Evolutionary conservation across 2,113 vertebrate species (phyloP).

Genomic region (Protobothrops mucrosquamatus): DNA sequence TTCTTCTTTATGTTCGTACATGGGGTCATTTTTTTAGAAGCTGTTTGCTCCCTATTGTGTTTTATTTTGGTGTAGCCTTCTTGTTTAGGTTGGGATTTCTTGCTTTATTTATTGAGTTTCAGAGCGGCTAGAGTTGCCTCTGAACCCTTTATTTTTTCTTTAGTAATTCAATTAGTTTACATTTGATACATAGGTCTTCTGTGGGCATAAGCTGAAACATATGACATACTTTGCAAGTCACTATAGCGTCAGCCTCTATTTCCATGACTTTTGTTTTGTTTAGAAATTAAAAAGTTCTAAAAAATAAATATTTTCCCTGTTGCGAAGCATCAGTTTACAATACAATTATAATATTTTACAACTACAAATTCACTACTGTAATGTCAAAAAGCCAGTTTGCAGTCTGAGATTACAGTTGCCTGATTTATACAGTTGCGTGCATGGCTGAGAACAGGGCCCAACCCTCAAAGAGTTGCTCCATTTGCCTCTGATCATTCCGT

Average conservation of each 20-base stretch:
- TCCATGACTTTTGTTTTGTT: neutral
- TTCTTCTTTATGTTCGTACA: neutral
- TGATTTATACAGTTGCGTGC: neutral
- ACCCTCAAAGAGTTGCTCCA: neutral
- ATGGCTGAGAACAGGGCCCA: neutral
- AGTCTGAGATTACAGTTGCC: neutral
- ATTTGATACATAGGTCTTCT: neutral
- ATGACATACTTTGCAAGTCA: neutral
- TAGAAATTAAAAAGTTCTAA: neutral
- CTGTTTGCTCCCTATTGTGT: neutral
- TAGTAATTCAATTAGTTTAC: neutral
- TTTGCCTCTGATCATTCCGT: neutral
- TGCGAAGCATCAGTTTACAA: neutral
- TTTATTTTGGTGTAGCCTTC: neutral
- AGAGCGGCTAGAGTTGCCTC: neutral
- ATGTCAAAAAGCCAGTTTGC: neutral
- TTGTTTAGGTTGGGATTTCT: neutral
- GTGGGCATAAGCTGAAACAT: neutral
- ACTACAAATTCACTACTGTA: neutral
- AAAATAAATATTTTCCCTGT: neutral
- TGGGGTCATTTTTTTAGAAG: neutral
- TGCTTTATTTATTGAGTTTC: neutral
- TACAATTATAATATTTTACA: neutral
- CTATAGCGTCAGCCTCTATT: neutral
- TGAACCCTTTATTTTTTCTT: neutral